A percentile compares a stretch with the other conserved stretches of the same genome.
phyloP scores from a whole-genome alignment of 2,113 vertebrate genomes.

The Todiramphus chloris region DNA sequence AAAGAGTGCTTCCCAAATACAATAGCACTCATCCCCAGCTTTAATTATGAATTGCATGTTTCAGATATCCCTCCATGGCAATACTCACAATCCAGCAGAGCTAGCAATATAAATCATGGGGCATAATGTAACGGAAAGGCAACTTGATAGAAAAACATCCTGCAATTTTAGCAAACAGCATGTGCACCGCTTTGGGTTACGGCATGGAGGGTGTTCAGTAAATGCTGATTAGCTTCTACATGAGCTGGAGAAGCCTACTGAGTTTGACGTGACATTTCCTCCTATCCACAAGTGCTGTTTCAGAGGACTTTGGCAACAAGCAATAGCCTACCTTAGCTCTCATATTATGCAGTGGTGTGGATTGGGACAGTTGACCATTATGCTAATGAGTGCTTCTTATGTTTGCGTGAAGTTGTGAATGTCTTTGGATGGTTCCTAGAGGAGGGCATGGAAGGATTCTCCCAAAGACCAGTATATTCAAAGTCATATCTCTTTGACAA shows the following conservation, averaged over 20 bases:
- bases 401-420: background rate
- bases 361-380: background rate
- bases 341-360: background rate
- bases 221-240: slow-evolving; percentile 19
- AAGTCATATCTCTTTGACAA: background rate
- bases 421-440: background rate
- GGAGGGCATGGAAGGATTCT: background rate
- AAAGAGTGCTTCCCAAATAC: background rate
- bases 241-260: background rate
- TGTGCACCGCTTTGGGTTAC: background rate
- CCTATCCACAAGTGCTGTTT: background rate
- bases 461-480: background rate
- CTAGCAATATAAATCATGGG: slow-evolving; percentile 41
- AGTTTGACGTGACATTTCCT: background rate
- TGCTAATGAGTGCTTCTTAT: background rate
- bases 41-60: background rate
- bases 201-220: background rate
- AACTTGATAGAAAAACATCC: slow-evolving; percentile 37
- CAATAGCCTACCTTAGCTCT: background rate
- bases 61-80: slow-evolving; percentile 11
- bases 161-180: slow-evolving; percentile 50
- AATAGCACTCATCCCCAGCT: background rate
- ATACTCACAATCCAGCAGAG: slow-evolving; percentile 41
- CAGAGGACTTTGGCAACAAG: background rate
- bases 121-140: background rate